Conservation (phyloP, 2,888 invertebrate species). For the Hecatera dysodea region DNA sequence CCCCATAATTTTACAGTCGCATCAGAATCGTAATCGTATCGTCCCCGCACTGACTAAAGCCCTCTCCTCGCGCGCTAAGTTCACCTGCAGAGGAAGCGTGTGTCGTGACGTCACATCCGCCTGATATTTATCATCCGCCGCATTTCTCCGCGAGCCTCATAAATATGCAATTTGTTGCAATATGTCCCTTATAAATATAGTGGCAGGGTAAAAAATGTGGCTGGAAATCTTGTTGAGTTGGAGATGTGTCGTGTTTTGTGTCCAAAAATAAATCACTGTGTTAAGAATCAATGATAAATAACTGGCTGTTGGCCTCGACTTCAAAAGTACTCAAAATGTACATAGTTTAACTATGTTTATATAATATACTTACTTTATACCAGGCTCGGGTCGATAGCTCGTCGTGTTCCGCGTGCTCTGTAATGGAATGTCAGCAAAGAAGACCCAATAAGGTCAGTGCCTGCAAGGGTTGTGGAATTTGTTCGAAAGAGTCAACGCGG, state of each 20-base stretch:
- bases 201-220: constrained; percentile 33
- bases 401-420: no score
- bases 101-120: constrained; percentile 69
- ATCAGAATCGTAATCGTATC: constrained; percentile 23
- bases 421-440: no score
- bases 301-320: no score
- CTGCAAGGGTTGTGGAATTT: no score
- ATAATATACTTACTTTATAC: no score
- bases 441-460: no score
- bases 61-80: constrained; percentile 43
- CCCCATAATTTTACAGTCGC: neutral
- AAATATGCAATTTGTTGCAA: constrained; percentile 70
- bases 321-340: no score
- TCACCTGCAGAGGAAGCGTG: constrained; percentile 61
- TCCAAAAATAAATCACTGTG: neutral
- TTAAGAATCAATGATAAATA: neutral
- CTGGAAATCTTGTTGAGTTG: neutral
- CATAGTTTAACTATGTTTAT: no score
- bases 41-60: constrained; percentile 34
- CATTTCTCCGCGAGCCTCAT: constrained; percentile 63
- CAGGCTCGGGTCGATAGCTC: no score
- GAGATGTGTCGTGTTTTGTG: neutral
- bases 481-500: no score
- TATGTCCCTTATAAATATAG: constrained; percentile 59
- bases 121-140: constrained; percentile 69